Percentiles rank a stretch among this genome's conserved stretches.
phyloP scores from a whole-genome alignment of 2,113 vertebrate species.

The Actenoides hombroni region DNA sequence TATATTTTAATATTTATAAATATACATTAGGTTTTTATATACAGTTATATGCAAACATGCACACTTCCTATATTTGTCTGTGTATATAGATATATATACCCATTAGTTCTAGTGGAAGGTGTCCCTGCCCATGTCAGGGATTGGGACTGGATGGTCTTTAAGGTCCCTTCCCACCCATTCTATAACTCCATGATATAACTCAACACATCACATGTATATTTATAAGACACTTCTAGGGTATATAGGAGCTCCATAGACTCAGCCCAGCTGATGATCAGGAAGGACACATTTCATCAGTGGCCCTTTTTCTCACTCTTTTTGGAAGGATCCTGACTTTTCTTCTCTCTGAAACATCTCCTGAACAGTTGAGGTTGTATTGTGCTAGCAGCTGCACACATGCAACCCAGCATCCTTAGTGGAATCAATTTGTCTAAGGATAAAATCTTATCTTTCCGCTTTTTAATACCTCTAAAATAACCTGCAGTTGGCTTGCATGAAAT shows the following conservation, averaged over 20 bases:
- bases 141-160: background rate
- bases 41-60: no score
- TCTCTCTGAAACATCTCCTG: background rate
- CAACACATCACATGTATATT: fast-evolving
- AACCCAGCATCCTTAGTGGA: background rate
- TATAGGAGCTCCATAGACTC: background rate
- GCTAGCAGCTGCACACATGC: background rate
- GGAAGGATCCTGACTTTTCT: background rate
- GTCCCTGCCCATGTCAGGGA: background rate
- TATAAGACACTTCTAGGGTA: fast-evolving
- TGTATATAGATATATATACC: background rate
- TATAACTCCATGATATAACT: background rate
- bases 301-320: background rate
- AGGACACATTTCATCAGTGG: background rate
- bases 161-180: background rate
- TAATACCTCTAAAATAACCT: background rate
- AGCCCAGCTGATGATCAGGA: background rate
- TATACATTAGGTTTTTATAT: background rate
- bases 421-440: background rate
- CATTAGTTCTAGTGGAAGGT: background rate
- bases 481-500: background rate
- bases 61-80: background rate
- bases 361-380: background rate
- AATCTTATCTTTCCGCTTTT: conserved; percentile 24
- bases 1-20: no score